Evolutionary conservation across 2,113 vertebrate genomes (phyloP), one percentile per base, ranked within the genome.

Genomic region (Mustela lutreola): DNA sequence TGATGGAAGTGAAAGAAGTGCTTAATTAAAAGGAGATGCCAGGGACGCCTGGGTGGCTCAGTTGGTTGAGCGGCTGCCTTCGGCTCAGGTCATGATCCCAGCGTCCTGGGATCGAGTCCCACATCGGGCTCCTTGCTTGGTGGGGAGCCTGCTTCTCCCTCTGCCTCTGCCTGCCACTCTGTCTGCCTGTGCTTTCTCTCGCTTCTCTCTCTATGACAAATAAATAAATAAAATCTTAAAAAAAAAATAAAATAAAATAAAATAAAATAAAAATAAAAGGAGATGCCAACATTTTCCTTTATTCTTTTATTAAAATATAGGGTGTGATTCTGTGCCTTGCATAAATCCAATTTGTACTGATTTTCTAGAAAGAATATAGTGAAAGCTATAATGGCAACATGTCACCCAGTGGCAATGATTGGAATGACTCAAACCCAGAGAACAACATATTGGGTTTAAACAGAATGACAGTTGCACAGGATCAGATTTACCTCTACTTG

Each of bases 291-390:
- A 63, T 45, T 76, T 81, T 60, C 62, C 65, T 81, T 86, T 96
- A 93, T 71, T 93, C 53, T 86, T 53, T n/a, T 39, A 62, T 85
- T 76, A 67, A 82, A 50, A 36, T 33, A 24, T 21, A 95, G 11
- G 63, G 21, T 18, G 2, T 76, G n/a, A 88, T 56, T 70, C 71
- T 80, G 31, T 82, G 58, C 36, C 91, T 70, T 78, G 5, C 36
- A 60, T 36, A 76, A 95, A 97, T 91, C 33, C 36, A 91, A 71
- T 98, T 50, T 50, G n/a, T 53, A 95, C 45, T 33, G 86, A 91
- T 60, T 75, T 97, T 80, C 63, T 95, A 70, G 73, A 71, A 8
- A 85, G 31, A 36, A n/a, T 63, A 67, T 7, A 70, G 22, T 19
- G 24, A 24, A 4, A 56, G 65, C 42, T 89, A 2, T 50, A 93